Evolutionary conservation across 2,113 vertebrate species (phyloP), one percentile per base, ranked within the genome.

Genomic region (Amphilophus citrinellus): DNA sequence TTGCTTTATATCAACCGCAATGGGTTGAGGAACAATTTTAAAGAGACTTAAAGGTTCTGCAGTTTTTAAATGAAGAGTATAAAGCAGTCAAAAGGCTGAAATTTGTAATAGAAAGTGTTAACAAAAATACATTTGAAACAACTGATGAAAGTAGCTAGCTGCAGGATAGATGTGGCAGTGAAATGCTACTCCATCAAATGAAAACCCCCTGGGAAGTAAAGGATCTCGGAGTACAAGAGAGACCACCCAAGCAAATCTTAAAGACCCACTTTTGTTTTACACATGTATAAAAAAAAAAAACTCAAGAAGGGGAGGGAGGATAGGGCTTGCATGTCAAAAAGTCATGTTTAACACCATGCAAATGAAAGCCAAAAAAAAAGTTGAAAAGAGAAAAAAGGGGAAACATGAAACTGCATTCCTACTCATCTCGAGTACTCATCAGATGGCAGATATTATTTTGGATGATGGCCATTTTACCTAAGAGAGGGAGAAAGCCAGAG

Each of bases 371-470:
- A 42, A 73, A 68, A 71, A 76, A 87, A 71, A 10, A 44, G 59
- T 68, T 73, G 75, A 82, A 76, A 83, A 79, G 65, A 76, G 44
- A 60, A 76, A 80, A 39, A 83, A 65, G 24, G 47, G 39, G 68
- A 84, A 85, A 65, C 60, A 35, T 89, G 85, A 93, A 95, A 95
- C 89, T 81, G 85, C 89, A 93, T 91, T 93, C 90, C 84, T 83
- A 79, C 87, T 86, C 86, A 91, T 93, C 93, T 89, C 81, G 66
- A 91, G 86, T 89, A 79, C 92, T 94, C 92, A 91, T 95, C 93
- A 94, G 84, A 95, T 92, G 93, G 92, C 93, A 96, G 95, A 94
- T 92, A 94, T 94, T 95, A 94, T 95, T 95, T 93, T 87, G 92
- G 80, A 93, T 86, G 89, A 92, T 76, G 87, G 90, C 87, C 86